Percentiles rank a stretch among this genome's conserved stretches.
Evolutionary conservation across 2,113 vertebrate genomes (phyloP).

Genomic region (Megaceryle maxima): DNA sequence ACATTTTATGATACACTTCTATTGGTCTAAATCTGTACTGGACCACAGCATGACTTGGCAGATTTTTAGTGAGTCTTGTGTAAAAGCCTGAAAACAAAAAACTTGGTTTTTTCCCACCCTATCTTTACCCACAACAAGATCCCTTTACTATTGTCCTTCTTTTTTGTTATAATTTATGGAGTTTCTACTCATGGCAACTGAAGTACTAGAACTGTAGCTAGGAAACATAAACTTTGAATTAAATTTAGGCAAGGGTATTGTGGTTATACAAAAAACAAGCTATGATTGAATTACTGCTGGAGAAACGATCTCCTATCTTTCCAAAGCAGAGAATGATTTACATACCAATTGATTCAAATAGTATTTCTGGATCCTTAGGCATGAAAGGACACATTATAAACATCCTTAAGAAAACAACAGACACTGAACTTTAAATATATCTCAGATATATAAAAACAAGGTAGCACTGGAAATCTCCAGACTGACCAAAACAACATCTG

Average conservation of each 20-base stretch:
- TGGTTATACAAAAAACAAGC: constrained; percentile 29
- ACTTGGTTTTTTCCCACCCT: neutral
- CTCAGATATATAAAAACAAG: neutral
- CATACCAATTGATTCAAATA: neutral
- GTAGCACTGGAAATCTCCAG: neutral
- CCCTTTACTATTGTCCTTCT: neutral
- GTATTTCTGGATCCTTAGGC: constrained; percentile 9
- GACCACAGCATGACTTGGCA: neutral
- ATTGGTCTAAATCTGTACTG: neutral
- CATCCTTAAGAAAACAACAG: neutral
- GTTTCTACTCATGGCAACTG: neutral
- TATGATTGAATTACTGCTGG: constrained; percentile 20
- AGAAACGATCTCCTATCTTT: constrained; percentile 40
- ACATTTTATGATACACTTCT: neutral
- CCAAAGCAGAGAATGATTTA: constrained; percentile 43
- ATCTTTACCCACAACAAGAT: neutral
- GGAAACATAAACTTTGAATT: constrained; percentile 57
- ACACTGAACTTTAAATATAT: neutral
- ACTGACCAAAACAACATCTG: neutral
- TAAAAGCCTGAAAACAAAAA: neutral
- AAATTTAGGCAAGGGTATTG: constrained; percentile 41
- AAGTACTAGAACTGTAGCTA: constrained; percentile 39
- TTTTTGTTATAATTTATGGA: neutral
- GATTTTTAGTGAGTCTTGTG: neutral
- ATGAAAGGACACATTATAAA: neutral